phyloP scores from a whole-genome alignment of 2,113 vertebrate genomes.

The Tinamus guttatus region DNA sequence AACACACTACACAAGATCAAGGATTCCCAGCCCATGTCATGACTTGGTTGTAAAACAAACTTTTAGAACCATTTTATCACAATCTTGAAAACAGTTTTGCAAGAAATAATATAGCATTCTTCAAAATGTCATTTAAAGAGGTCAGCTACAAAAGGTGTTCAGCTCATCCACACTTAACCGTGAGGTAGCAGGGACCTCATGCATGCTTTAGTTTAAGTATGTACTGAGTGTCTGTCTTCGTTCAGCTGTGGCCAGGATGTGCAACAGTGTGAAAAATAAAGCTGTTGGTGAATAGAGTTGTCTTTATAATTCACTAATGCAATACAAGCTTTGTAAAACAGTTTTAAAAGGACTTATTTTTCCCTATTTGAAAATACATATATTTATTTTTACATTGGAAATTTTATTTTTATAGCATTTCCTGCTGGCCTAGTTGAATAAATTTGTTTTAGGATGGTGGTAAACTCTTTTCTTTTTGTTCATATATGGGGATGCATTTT shows the following conservation, averaged over 20 bases:
- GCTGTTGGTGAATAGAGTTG: neutral
- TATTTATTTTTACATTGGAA: slow-evolving; percentile 32
- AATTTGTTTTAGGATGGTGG: slow-evolving; percentile 62
- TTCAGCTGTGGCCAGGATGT: neutral
- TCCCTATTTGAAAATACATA: neutral
- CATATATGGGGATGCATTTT: slow-evolving; percentile 40
- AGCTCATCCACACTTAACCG: fast-evolving
- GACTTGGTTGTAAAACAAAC: neutral
- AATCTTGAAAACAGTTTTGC: neutral
- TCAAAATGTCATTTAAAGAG: neutral
- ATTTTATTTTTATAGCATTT: slow-evolving; percentile 20
- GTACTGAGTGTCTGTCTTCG: fast-evolving
- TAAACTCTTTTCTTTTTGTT: slow-evolving; percentile 53
- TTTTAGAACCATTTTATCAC: neutral
- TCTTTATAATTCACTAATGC: neutral
- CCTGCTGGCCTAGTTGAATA: slow-evolving; percentile 55
- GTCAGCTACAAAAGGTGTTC: neutral
- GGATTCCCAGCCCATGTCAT: neutral
- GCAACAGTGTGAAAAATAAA: neutral
- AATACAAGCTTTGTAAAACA: neutral
- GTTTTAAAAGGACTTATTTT: neutral
- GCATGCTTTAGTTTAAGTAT: neutral
- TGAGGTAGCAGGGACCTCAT: neutral
- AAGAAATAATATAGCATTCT: neutral
- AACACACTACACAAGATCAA: fast-evolving